phyloP scores from a whole-genome alignment of 1,140 invertebrate genomes.

The Anastatus disparis region DNA sequence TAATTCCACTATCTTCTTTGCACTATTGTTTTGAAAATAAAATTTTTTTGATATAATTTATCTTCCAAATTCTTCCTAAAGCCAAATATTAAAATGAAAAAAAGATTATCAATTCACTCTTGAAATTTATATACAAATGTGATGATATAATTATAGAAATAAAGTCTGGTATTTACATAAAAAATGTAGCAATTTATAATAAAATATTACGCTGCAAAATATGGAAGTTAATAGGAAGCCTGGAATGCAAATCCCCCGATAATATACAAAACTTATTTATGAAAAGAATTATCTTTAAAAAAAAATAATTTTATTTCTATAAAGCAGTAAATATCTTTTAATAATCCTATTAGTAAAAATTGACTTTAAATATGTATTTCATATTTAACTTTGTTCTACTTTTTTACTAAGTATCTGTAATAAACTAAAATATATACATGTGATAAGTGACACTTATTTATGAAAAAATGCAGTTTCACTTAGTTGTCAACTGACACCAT shows the following conservation, averaged over 20 bases:
- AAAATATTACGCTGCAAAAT: conserved; percentile 5
- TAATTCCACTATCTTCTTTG: no score
- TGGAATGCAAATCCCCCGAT: conserved; percentile 47
- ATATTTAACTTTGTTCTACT: not conserved
- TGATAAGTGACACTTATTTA: conserved; percentile 9
- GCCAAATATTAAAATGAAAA: no score
- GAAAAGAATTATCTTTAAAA: conserved; percentile 23
- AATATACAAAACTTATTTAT: not conserved
- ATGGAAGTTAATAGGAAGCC: conserved; percentile 32
- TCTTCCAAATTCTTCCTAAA: no score
- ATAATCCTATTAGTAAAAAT: conserved; percentile 14
- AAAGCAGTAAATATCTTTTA: not conserved
- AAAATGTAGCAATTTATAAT: conserved; percentile 28
- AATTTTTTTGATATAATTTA: no score
- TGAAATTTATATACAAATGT: no score
- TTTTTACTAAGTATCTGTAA: conserved; percentile 15
- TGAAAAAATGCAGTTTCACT: conserved; percentile 30
- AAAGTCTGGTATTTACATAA: no score
- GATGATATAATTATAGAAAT: no score
- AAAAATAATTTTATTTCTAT: conserved; percentile 28
- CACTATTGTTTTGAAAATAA: no score
- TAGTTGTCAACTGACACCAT: not conserved
- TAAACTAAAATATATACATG: conserved; percentile 34
- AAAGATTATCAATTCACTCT: no score
- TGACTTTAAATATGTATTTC: conserved; percentile 10